These are phyloP conservation scores for Lycocorax pyrrhopterus DNA, from an alignment of 2,113 vertebrate species.

Conservation along the genomic window DNA sequence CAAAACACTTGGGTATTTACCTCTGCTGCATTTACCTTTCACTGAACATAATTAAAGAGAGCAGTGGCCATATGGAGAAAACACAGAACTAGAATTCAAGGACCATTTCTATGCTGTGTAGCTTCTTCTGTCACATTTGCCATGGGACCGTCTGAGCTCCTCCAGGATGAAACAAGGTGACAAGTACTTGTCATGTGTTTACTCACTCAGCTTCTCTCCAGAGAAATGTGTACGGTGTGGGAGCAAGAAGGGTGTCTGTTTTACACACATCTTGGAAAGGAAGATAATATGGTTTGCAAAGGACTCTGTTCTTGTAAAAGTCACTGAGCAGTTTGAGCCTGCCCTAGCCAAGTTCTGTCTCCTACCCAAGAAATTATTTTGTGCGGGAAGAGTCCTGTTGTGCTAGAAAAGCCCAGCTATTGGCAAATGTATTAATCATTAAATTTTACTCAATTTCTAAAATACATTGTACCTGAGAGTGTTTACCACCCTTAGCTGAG, in stretches of 20 bases:
- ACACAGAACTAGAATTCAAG: neutral
- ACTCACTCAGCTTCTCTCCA: neutral
- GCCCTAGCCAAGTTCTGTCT: neutral
- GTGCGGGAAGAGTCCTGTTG: neutral
- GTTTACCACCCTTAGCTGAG: neutral
- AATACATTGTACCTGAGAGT: neutral
- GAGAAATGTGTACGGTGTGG: neutral
- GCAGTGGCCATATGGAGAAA: neutral
- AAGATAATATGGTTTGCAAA: neutral
- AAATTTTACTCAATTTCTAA: neutral
- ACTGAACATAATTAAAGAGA: neutral
- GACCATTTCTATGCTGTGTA: neutral
- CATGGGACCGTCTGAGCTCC: neutral
- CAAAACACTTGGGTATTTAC: neutral
- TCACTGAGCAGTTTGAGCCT: neutral
- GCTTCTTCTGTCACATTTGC: neutral
- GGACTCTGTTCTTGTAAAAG: neutral
- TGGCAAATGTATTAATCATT: neutral
- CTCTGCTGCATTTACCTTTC: neutral
- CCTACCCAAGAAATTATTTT: neutral
- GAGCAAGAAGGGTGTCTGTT: neutral
- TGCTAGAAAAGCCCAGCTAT: neutral
- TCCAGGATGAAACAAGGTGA: neutral
- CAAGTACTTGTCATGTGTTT: neutral
- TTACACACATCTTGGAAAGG: neutral